Percentiles rank a stretch among this genome's conserved stretches.
Conservation (phyloP, 2,888 invertebrate species). For the Bruchidius siliquastri region DNA sequence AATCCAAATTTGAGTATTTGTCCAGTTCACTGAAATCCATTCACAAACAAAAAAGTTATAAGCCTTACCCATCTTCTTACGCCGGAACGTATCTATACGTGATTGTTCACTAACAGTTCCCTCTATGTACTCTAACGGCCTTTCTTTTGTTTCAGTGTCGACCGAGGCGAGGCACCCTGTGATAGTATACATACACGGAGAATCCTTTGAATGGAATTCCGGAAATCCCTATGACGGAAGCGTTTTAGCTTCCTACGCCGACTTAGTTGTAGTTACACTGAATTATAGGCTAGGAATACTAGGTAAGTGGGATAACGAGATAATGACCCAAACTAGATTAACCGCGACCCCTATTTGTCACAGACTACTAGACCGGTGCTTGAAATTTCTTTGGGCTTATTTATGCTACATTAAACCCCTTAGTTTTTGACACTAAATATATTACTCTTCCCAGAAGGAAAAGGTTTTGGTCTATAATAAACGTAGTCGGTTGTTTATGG, state of each 20-base stretch:
- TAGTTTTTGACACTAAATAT: background rate
- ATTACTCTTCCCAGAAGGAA: too few species aligned
- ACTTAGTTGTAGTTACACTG: conserved; percentile 90
- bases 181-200: conserved; percentile 79
- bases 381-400: background rate
- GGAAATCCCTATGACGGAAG: conserved; percentile 97
- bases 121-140: background rate
- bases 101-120: background rate
- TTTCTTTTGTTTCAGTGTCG: conserved; percentile 49
- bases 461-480: too few species aligned
- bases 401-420: background rate
- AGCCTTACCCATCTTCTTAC: too few species aligned
- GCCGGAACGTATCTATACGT: too few species aligned
- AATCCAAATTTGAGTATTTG: too few species aligned
- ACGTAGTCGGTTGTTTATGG: too few species aligned
- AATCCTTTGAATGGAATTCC: conserved; percentile 91
- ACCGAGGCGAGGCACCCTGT: conserved; percentile 62
- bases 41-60: too few species aligned
- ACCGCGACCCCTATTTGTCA: background rate
- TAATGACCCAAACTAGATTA: background rate
- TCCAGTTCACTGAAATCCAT: too few species aligned
- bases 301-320: conserved; percentile 50
- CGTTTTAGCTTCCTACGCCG: conserved; percentile 86
- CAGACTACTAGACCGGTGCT: background rate
- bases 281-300: conserved; percentile 93